phyloP scores from a whole-genome alignment of 2,113 vertebrate genomes.

The Electrona antarctica region DNA sequence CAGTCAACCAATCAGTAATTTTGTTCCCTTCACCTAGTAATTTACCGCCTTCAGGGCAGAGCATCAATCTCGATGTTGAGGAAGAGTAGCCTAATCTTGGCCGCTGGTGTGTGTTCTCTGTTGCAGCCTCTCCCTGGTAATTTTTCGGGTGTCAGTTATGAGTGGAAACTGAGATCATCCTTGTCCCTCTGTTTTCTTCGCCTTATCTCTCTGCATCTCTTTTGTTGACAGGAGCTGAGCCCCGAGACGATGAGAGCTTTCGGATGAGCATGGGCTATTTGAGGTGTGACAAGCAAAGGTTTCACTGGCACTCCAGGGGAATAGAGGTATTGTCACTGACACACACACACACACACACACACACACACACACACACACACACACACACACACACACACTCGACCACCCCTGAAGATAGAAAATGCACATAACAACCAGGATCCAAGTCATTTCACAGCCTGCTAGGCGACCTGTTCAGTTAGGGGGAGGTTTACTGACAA shows the following conservation, averaged over 20 bases:
- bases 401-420: no score
- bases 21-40: conserved; percentile 37
- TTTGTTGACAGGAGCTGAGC: not conserved
- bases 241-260: not conserved
- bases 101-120: not conserved
- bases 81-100: conserved; percentile 4
- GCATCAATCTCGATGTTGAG: conserved; percentile 42
- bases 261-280: conserved; percentile 3
- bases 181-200: conserved; percentile 6
- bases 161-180: no score
- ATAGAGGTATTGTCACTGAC: conserved; percentile 27
- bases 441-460: conserved; percentile 69
- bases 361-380: conserved; percentile 7
- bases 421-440: conserved; percentile 1
- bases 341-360: conserved; percentile 9
- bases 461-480: conserved; percentile 55
- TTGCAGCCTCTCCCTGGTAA: no score
- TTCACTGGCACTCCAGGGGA: conserved; percentile 21
- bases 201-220: not conserved
- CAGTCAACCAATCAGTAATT: conserved; percentile 15
- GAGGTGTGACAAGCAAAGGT: conserved; percentile 41
- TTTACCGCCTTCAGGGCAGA: conserved; percentile 52
- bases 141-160: no score
- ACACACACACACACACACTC: conserved; percentile 14
- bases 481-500: conserved; percentile 50